Percentiles rank a stretch among this genome's conserved stretches.
phyloP scores from a whole-genome alignment of 1,140 invertebrate genomes.

The Chionoecetes opilio region DNA sequence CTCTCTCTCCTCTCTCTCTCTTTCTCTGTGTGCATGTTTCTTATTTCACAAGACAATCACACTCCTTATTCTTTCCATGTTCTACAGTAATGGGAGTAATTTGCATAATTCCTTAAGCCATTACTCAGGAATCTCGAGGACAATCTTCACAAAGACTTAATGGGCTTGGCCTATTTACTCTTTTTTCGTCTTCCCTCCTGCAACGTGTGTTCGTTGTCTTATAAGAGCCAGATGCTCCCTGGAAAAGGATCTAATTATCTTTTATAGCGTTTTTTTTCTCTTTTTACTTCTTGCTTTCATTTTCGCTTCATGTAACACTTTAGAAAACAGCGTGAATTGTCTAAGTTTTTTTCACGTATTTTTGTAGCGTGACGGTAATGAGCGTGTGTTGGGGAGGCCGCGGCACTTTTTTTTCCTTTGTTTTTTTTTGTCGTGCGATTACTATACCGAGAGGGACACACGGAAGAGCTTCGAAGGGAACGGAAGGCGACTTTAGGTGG shows the following conservation, averaged over 20 bases:
- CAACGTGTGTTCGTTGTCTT: too few relatives aligned
- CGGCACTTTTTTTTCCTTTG: too few relatives aligned
- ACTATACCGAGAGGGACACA: too few relatives aligned
- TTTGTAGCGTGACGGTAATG: not conserved
- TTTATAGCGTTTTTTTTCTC: not conserved
- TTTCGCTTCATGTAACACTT: not conserved
- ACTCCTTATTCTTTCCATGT: not conserved
- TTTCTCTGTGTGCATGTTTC: not conserved
- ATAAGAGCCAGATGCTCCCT: too few relatives aligned
- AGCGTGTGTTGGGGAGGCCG: not conserved
- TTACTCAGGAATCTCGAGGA: conserved; percentile 18
- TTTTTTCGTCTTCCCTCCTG: not conserved
- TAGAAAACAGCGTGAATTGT: not conserved
- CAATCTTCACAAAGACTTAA: not conserved
- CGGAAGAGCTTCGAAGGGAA: too few relatives aligned
- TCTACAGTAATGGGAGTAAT: not conserved
- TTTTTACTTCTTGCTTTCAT: too few relatives aligned
- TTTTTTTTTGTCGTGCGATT: too few relatives aligned
- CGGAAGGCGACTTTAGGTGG: too few relatives aligned
- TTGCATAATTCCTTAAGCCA: not conserved
- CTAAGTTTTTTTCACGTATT: too few relatives aligned
- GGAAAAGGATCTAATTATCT: not conserved
- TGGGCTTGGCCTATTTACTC: not conserved
- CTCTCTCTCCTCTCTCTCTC: too few relatives aligned
- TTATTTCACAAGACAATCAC: not conserved